Percentiles rank a stretch among this genome's conserved stretches.
Evolutionary conservation across 2,113 vertebrate genomes (phyloP).

Genomic region (Hippocampus abdominalis): DNA sequence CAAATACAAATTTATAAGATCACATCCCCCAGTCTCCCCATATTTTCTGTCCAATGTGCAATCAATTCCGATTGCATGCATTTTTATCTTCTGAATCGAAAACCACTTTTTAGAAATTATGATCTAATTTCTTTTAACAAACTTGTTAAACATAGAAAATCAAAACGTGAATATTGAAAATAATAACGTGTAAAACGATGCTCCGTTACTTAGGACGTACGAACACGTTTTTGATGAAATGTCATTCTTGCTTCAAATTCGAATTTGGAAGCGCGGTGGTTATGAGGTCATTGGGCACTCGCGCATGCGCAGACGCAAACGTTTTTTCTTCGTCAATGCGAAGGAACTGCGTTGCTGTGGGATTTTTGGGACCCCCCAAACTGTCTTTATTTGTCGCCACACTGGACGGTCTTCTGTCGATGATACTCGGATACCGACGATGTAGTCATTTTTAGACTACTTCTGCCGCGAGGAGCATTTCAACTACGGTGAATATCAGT

Average conservation of each 20-base stretch:
- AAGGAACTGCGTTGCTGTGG: conserved; percentile 38
- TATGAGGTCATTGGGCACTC: conserved; percentile 47
- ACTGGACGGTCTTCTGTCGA: not conserved
- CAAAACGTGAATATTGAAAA: not conserved
- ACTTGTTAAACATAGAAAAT: not conserved
- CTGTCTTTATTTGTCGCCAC: not conserved
- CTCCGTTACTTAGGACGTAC: not conserved
- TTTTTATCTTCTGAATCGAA: not conserved
- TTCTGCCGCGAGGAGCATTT: conserved; percentile 11
- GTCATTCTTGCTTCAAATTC: not conserved
- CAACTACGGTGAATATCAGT: conserved; percentile 9
- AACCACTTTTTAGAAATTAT: not conserved
- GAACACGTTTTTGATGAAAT: not conserved
- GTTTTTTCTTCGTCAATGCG: conserved; percentile 50
- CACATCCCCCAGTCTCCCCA: not conserved
- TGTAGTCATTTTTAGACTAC: not conserved
- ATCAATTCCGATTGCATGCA: not conserved
- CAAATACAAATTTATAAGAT: not conserved
- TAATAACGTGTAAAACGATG: not conserved
- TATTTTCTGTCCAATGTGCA: not conserved
- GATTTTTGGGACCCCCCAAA: conserved; percentile 20
- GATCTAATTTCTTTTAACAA: too few relatives aligned
- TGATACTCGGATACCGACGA: not conserved
- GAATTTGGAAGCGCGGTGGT: conserved; percentile 3
- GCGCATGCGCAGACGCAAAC: conserved; percentile 56